Evolutionary conservation across 2,888 invertebrate species (phyloP).

Genomic region (Gandaritis pyraliata): DNA sequence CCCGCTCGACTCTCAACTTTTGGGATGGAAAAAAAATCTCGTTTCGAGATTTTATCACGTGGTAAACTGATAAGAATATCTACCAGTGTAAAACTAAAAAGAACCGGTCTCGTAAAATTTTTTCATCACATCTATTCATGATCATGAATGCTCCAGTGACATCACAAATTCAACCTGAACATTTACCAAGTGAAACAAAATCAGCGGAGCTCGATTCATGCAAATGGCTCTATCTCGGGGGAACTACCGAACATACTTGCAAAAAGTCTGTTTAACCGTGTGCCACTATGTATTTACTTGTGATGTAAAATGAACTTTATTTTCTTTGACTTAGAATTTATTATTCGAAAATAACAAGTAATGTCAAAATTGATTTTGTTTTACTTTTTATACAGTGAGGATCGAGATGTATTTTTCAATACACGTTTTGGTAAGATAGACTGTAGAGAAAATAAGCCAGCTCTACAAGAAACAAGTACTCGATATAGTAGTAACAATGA

Average conservation of each 20-base stretch:
- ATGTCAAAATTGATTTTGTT: too few relatives aligned
- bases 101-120: background rate
- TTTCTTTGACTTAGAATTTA: background rate
- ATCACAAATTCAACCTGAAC: constrained; percentile 13
- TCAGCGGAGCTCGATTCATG: constrained; percentile 26
- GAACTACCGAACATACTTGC: constrained; percentile 26
- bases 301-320: constrained; percentile 4
- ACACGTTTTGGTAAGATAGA: too few relatives aligned
- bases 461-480: too few relatives aligned
- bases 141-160: constrained; percentile 6
- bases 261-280: constrained; percentile 19
- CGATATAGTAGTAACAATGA: too few relatives aligned
- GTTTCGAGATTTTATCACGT: too few relatives aligned
- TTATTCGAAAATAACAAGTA: too few relatives aligned
- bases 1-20: too few relatives aligned
- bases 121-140: constrained; percentile 10
- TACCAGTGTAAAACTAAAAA: background rate
- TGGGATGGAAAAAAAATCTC: too few relatives aligned
- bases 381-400: too few relatives aligned
- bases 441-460: too few relatives aligned
- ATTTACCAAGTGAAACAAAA: constrained; percentile 22
- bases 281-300: constrained; percentile 2
- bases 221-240: constrained; percentile 27
- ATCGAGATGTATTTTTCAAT: too few relatives aligned
- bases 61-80: too few relatives aligned